phyloP scores from a whole-genome alignment of 2,888 invertebrate species.

The Agrochola lychnidis region DNA sequence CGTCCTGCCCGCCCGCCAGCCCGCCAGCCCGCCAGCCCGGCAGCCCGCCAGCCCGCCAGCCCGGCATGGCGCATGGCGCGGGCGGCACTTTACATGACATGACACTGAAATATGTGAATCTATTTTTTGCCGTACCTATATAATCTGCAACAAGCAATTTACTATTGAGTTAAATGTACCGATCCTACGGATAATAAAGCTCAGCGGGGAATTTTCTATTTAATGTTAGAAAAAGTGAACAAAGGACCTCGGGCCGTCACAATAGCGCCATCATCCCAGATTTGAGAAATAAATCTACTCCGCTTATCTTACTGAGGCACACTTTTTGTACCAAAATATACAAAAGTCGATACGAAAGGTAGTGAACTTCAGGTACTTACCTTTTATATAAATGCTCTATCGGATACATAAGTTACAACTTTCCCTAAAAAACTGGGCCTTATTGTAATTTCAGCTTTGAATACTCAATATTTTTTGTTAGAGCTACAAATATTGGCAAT shows the following conservation, averaged over 20 bases:
- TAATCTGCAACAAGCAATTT: constrained; percentile 59
- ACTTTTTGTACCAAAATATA: constrained; percentile 44
- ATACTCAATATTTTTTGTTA: constrained; percentile 25
- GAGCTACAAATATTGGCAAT: constrained; percentile 28
- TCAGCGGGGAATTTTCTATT: constrained; percentile 57
- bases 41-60: not conserved
- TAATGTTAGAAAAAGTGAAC: constrained; percentile 58
- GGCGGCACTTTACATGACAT: not conserved
- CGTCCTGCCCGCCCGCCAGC: not conserved
- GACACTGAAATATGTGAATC: constrained; percentile 38
- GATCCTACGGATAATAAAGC: constrained; percentile 41
- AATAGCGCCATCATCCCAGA: constrained; percentile 54
- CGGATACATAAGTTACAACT: constrained; percentile 16
- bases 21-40: not conserved
- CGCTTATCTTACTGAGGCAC: constrained; percentile 50
- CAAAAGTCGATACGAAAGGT: constrained; percentile 28
- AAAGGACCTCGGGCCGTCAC: constrained; percentile 51
- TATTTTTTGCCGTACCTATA: constrained; percentile 36
- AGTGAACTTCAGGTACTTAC: constrained; percentile 30
- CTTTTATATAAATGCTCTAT: constrained; percentile 11
- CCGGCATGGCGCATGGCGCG: too few species aligned
- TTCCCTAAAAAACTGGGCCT: constrained; percentile 23
- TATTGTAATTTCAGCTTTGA: constrained; percentile 13
- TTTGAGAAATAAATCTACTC: constrained; percentile 60
- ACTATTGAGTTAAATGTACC: constrained; percentile 58